Base-by-base conservation (phyloP, 1,140 invertebrate species). In the Neodiprion virginianus region DNA sequence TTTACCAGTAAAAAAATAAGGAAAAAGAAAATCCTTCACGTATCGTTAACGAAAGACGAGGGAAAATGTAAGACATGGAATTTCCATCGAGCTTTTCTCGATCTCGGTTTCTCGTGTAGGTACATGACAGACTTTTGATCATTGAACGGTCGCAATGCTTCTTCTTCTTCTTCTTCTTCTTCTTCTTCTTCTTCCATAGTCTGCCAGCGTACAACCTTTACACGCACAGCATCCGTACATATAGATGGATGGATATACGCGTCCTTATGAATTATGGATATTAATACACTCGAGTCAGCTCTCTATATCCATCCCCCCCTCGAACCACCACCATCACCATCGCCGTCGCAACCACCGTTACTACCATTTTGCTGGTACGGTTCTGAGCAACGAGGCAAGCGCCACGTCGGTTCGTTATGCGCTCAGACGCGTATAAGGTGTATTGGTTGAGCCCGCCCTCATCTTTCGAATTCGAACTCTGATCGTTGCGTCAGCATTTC, bases 191-290 rank as follows among this genome's bases (percentile, higher is more conserved):
- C 53, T 61, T 61, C 8, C n/a, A 17, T 61, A 61, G n/a, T 61
- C 53, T 61, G 11, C 53, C 53, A 61, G n/a, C 53, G 53, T 61
- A 61, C 53, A 17, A 40, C 8, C 5, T 61, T 61, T 17, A 61
- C 28, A 40, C 28, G 28, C 28, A 40, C 28, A 40, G 5, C 28
- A 40, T 1, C 28, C 1, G 28, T 40, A 40, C 2, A 40, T 40
- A 40, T 40, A 40, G 28, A 40, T 5, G 28, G 5, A 40, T 40
- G 28, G 28, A 40, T 40, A 40, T 48, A 49, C 47, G 71, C 47
- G 28, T 75, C 48, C 72, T 75, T 79, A 79, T 77, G 74, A 77
- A 79, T 79, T 79, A 79, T 79, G 76, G 74, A 79, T 77, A 79
- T 79, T 77, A 75, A 77, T 77, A 74, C 75, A 75, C 74, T 79